Conservation (phyloP, 2,113 vertebrate species). For the Chionis minor region DNA sequence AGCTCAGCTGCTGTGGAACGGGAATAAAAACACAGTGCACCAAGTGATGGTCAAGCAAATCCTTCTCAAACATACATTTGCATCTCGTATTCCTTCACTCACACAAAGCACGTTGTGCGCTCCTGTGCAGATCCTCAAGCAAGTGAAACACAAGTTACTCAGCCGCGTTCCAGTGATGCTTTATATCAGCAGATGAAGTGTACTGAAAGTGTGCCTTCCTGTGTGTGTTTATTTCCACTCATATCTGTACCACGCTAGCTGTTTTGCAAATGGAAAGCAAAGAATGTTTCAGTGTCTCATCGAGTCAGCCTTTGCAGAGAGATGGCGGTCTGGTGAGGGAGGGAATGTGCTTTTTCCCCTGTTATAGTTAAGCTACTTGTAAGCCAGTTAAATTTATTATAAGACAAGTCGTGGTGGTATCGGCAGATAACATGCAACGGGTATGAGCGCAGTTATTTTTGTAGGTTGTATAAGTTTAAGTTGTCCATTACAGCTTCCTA, state of each 20-base stretch:
- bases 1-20: background rate
- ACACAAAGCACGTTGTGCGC: background rate
- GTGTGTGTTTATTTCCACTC: background rate
- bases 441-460: background rate
- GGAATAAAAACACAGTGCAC: background rate
- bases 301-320: background rate
- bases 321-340: background rate
- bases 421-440: rapidly evolving
- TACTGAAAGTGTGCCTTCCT: background rate
- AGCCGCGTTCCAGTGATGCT: background rate
- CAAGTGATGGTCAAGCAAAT: background rate
- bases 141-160: background rate
- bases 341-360: background rate
- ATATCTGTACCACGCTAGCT: rapidly evolving
- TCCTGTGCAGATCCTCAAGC: background rate
- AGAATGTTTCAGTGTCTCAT: background rate
- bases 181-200: background rate
- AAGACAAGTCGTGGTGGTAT: background rate
- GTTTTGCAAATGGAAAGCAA: background rate
- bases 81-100: background rate
- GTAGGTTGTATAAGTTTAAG: background rate
- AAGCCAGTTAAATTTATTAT: background rate
- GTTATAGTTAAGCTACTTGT: background rate
- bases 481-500: background rate
- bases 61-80: background rate